Base-by-base conservation (phyloP, 2,888 invertebrate species). In the Tuta absoluta region DNA sequence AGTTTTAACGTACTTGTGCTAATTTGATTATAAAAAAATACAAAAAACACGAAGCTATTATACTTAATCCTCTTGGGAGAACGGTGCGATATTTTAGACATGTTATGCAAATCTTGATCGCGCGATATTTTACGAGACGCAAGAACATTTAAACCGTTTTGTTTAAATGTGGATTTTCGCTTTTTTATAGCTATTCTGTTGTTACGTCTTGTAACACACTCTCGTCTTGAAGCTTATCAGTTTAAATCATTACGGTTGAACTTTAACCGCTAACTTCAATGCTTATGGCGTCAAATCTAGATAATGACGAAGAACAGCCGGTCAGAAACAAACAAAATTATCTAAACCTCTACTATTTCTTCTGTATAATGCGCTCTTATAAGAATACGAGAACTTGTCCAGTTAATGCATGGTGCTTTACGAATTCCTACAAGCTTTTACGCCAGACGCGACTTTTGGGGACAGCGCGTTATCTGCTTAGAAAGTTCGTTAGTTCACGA, bases 401-500 rank as follows among this genome's bases (percentile, higher is more conserved):
- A 14, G 48, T 61, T 61, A 61, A 61, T 33, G 48, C 24, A 33
- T 24, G 61, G 28, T 61, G 45, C 70, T 68, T 68, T 69, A 69
- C 65, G 59, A 70, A 72, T 68, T 63, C 65, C 53, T 38, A 64
- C 49, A 62, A 65, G 64, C 65, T 65, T 56, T 58, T 61, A 56
- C 33, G 14, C n/a, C 45, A 53, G 14, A 57, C 61, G 45, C 51
- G 49, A 49, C 57, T 58, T 53, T 62, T 63, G 48, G 56, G 49
- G 33, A 59, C 61, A 59, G 14, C 17, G 38, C 56, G 51, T 63
- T 66, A 68, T 72, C 69, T 72, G 61, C 69, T 73, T 81, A 78
- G 83, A 86, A 87, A 86, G 86, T 87, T 85, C 76, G 85, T 86
- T 84, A 86, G 80, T 77, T 79, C 70, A 72, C 70, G 84, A 87